Evolutionary conservation across 2,888 invertebrate genomes (phyloP), one percentile per base, ranked within the genome.

Genomic region (Gari tellinella): DNA sequence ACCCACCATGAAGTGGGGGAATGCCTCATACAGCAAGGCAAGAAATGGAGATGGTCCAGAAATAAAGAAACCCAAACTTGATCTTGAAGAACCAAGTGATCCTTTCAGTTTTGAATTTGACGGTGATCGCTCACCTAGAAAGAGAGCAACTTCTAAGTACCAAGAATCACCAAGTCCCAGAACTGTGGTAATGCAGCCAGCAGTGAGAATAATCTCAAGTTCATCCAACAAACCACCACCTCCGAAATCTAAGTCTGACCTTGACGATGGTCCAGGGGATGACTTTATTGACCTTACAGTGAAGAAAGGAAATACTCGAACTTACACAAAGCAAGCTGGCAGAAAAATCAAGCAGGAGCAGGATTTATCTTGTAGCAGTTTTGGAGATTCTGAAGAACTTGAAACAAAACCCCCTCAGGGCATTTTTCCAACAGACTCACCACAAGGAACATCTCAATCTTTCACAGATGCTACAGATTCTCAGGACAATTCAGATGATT

Each of bases 91-190:
- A 37, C 66, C 76, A 4, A 82, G 81, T 58, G 89, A 89, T 76
- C 86, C 87, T 15, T 88, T 88, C 56, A 86, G 86, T 53, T 89
- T 89, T 84, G 88, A 88, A 46, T 79, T 80, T 60, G 88, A 87
- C 43, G 81, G 81, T 49, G 84, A 82, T 53, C 78, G 78, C 38
- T 70, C 72, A 15, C 72, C 75, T 21, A 77, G 67, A 31, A 84
- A 82, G 55, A 65, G 60, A 17, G 37, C 37, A 17, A 37, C 21
- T 26, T 7, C 31, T 8, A 53, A 43, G 23, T 12, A n/a, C 21
- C 10, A 14, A 43, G 26, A n/a, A 17, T 19, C 49, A 17, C 51
- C 55, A 8, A 19, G 53, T 12, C 46, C 56, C 1, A 45, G 74
- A 15, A 61, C 61, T 41, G 74, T 75, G 25, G 74, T 74, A 15